Base-by-base conservation (phyloP, 1,140 invertebrate species). In the Maconellicoccus hirsutus region DNA sequence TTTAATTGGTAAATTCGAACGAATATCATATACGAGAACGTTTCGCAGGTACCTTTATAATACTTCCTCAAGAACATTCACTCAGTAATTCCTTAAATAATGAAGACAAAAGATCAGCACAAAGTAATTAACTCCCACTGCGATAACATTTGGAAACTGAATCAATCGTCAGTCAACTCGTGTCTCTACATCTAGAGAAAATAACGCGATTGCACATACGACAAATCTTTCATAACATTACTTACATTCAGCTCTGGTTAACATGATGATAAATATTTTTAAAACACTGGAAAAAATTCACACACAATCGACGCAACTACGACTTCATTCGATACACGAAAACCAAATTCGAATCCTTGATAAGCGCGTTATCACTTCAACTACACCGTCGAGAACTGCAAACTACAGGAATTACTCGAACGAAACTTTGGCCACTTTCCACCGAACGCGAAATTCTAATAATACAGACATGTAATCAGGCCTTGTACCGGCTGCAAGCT, bases 381-480 rank as follows among this genome's bases (percentile, higher is more conserved):
- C 42, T 16, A 19, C n/a, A 19, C 42, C 6, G 42, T 52, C n/a
- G n/a, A 52, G n/a, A 52, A 52, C 42, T 52, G n/a, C 10, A 52
- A 52, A 52, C 29, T 33, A 12, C 12, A 19, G n/a, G 42, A 52
- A 52, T 19, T 16, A 52, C 4, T 52, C 2, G 6, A 52, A 52
- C 2, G n/a, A 52, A 52, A 52, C 12, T 52, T 52, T 52, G 42
- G 42, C 42, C 42, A 52, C 6, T 19, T 52, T 52, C 42, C 42
- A 52, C 42, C 29, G 29, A 33, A 33, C 12, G 29, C 42, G 42
- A 19, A 52, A 52, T 52, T 52, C 42, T 52, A 52, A 52, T 52
- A 52, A 52, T 52, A 52, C 42, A 16, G 42, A 52, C 42, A 52
- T 52, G 42, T 52, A 52, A 52, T 52, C 42, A 52, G 29, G 42